A percentile compares a stretch with the other conserved stretches of the same genome.
These are phyloP conservation scores for Alloplasta piceator DNA, from an alignment of 2,888 invertebrate genomes.

Conservation along the genomic window DNA sequence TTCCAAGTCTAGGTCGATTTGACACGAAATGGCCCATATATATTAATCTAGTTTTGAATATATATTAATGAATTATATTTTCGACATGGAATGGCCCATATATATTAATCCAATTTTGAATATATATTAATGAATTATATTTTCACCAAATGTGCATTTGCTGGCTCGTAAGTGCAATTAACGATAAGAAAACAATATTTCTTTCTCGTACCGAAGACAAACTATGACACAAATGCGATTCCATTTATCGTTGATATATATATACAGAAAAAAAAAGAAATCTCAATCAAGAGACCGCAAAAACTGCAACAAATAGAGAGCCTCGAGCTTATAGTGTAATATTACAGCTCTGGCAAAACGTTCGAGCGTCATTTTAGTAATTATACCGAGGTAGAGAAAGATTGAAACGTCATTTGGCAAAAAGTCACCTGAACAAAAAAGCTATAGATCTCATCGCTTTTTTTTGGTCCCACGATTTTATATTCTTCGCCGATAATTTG, in stretches of 20 bases:
- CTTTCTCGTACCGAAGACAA: conserved; percentile 21
- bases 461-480: too few relatives aligned
- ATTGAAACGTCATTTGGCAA: conserved; percentile 3
- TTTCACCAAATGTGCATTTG: not conserved
- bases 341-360: conserved; percentile 55
- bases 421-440: too few relatives aligned
- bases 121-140: too few relatives aligned
- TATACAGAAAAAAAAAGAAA: conserved; percentile 3
- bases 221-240: conserved; percentile 35
- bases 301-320: conserved; percentile 45
- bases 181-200: conserved; percentile 9
- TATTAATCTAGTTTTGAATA: too few relatives aligned
- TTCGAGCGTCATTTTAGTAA: conserved; percentile 55
- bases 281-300: conserved; percentile 36
- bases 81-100: too few relatives aligned
- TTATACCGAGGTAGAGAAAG: conserved; percentile 61
- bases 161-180: conserved; percentile 9
- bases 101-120: not conserved
- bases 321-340: conserved; percentile 22
- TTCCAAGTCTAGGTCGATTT: too few relatives aligned
- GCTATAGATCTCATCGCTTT: too few relatives aligned
- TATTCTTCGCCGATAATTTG: too few relatives aligned
- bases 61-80: too few relatives aligned
- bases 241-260: conserved; percentile 47
- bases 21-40: too few relatives aligned